Base-by-base conservation (phyloP, 2,797 vertebrate genomes). In the Parauchenoglanis punctatus region DNA sequence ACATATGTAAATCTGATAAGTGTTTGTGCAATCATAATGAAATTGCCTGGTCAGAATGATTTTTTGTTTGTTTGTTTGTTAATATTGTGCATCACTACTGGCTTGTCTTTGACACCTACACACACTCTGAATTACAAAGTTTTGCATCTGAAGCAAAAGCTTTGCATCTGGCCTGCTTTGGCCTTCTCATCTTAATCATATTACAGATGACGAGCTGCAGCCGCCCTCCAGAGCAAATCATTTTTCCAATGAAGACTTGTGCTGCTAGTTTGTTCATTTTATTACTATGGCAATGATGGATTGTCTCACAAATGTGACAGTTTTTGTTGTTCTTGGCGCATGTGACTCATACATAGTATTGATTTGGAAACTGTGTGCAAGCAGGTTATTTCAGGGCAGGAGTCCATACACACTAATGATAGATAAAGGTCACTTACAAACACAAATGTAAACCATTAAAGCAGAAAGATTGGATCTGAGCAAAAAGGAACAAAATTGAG, bases 401-500 rank as follows among this genome's bases (percentile, higher is more conserved):
- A 61, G 25, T 12, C 61, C 67, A 8, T 28, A 65, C 40, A 82
- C 59, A 80, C 8, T 80, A 80, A 59, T 59, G 56, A 80, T 31
- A 49, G 25, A 49, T 20, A 23, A 20, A n/a, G 10, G 28, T 40
- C 56, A 80, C 31, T 80, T 80, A 59, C 18, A 61, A 81, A 81
- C 78, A 63, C 78, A 81, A 44, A 63, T 81, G 78, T n/a, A 81
- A 61, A 81, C 23, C 12, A 44, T 81, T 81, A 61, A 81, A 81
- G 15, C 40, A 65, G 25, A 31, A 67, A 23, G 18, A 81, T 59
- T 59, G 20, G 31, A 81, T 59, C 31, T 80, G 76, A 59, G 54
- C 28, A 35, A 35, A 58, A 56, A 44, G 58, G 20, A 81, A 44
- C 40, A 49, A 28, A 28, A 65, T 11, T 81, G 40, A 65, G 80